Evolutionary conservation across 2,888 invertebrate species (phyloP), one percentile per base, ranked within the genome.

Genomic region (Pocota personata): DNA sequence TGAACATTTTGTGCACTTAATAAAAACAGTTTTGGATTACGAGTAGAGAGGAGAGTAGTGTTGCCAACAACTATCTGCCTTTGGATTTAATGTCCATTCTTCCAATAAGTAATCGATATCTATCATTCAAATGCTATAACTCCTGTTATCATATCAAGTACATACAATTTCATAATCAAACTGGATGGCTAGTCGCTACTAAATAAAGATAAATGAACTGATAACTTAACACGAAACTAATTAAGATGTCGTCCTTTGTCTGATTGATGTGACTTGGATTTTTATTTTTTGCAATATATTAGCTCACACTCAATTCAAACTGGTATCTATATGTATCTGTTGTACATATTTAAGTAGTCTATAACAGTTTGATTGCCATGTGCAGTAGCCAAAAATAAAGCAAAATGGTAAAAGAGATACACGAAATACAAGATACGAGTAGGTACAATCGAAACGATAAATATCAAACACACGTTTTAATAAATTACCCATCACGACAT

Each of bases 401-500:
- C 1, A 27, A 52, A 40, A 40, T 2, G n/a, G 8, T 8, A 32
- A 7, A 7, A 40, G 40, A 40, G 3, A 40, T 6, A 35, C 35
- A 12, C 35, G 35, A 35, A n/a, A 3, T 12, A 37, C 40, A 40
- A 43, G 40, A 40, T 27, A 57, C 16, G 32, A 16, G 24, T 37
- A 40, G 4, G 50, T 50, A 24, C 50, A 27, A 37, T 21, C 37
- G 12, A 37, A 24, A 12, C 27, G 62, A 62, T 62, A 62, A 62
- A 62, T 46, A 43, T 43, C 43, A 27, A 16, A n/a, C 43, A 43
- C 43, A 62, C 62, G 30, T 62, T 62, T 46, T 27, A 43, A 62
- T 62, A 62, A 62, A 62, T 62, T 62, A 19, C 43, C 43, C 24
- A 35, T 27, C 62, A 46, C 27, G 43, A 62, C 43, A 43, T 27